Evolutionary conservation across 1,140 invertebrate species (phyloP), one percentile per base, ranked within the genome.

Genomic region (Drosophila azteca): DNA sequence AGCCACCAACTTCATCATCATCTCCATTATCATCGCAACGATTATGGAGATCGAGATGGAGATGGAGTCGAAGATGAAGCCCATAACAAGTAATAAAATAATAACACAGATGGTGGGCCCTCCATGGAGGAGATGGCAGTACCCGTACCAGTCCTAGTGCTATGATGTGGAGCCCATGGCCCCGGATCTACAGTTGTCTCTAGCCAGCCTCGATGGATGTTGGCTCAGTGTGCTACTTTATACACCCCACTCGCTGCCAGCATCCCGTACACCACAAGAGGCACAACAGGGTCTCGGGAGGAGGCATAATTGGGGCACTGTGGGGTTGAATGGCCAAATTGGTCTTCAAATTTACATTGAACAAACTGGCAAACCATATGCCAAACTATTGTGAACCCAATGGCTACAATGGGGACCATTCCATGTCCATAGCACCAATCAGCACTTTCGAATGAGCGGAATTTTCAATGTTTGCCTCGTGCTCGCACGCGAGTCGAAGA

Each of bases 11-110:
- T 71, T 71, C 58, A 83, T 82, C 61, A 87, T 84, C 60, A 54
- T 79, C 71, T 55, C 60, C 24, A 29, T 45, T 57, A 46, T 73
- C 45, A 55, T 77, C 48, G 45, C 61, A 53, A 64, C 59, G 70
- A 75, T 71, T 63, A 78, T 78, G 68, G 79, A 77, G 66, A 69
- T 76, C 57, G 53, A 66, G 52, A 6, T 52, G 45, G 17, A 57
- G 46, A 15, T 58, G 60, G 44, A 50, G 57, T 64, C 76, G 83
- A 50, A 50, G 57, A 67, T 79, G 83, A 46, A 78, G 74, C 78
- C 83, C 79, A 88, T 88, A 88, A 88, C 83, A 88, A 88, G 83
- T 88, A 88, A 88, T 88, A 88, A 88, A 88, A 88, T 88, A 88
- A 88, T 88, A 88, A 88, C 83, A 88, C 83, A 88, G 83, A 79